These are phyloP conservation scores for Lepus americanus DNA, from an alignment of 2,113 vertebrate species.

Conservation along the genomic window DNA sequence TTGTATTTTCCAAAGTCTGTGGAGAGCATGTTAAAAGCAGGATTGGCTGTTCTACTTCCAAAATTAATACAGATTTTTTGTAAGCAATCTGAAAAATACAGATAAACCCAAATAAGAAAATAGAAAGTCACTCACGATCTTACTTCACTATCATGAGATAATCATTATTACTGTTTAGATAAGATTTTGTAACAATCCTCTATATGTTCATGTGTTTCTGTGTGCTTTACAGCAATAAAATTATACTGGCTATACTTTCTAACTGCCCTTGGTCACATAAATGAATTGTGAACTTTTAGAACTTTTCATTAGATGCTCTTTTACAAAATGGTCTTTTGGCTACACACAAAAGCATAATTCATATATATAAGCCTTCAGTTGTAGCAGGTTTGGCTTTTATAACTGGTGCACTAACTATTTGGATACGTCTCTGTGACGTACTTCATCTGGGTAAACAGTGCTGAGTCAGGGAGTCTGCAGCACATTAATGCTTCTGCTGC, in stretches of 20 bases:
- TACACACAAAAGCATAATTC: neutral
- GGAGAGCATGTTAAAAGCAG: constrained; percentile 61
- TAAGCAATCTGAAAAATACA: constrained; percentile 65
- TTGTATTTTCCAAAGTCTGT: constrained; percentile 60
- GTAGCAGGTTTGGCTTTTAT: constrained; percentile 31
- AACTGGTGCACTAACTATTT: neutral
- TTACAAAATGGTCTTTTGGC: constrained; percentile 21
- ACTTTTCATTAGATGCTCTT: neutral
- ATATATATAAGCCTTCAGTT: neutral
- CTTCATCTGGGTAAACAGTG: constrained; percentile 42
- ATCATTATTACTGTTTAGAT: neutral
- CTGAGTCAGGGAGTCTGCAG: constrained; percentile 21
- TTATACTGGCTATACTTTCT: constrained; percentile 3
- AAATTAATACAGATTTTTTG: constrained; percentile 64
- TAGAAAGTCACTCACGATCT: neutral
- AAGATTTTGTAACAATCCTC: neutral
- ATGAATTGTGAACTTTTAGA: neutral
- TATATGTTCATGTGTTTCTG: neutral
- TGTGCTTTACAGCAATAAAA: constrained; percentile 43
- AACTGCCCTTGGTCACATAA: constrained; percentile 14
- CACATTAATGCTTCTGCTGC: neutral
- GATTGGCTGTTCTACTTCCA: constrained; percentile 53
- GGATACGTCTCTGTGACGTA: neutral
- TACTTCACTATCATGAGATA: neutral
- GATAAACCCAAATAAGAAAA: constrained; percentile 69